Conservation (phyloP, 2,797 vertebrate species). For the Karalla daura region DNA sequence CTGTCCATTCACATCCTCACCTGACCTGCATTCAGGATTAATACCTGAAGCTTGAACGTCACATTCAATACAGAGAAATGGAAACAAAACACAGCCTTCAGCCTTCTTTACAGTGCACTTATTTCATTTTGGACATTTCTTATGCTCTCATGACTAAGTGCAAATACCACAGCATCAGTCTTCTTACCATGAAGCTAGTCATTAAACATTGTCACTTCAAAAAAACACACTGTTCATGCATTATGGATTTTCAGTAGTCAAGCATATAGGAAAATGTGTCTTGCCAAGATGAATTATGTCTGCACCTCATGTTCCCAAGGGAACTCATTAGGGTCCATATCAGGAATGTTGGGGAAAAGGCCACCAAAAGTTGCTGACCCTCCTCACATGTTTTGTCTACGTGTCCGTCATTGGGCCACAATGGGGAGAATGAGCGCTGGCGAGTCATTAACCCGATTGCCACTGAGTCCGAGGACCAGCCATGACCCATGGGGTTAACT, state of each 20-base stretch:
- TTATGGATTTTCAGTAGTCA: constrained; percentile 58
- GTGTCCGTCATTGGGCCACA: constrained; percentile 67
- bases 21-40: background rate
- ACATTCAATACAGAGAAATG: background rate
- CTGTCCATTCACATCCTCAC: background rate
- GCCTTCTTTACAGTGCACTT: constrained; percentile 2
- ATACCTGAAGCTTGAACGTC: background rate
- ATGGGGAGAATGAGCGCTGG: constrained; percentile 63
- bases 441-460: constrained; percentile 73
- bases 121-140: constrained; percentile 11
- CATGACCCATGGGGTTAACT: constrained; percentile 75
- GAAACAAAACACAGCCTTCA: background rate
- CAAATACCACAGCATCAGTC: constrained; percentile 27
- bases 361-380: constrained; percentile 72
- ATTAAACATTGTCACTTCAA: constrained; percentile 43
- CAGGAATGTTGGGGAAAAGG: constrained; percentile 68
- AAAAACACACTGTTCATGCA: constrained; percentile 56
- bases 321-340: constrained; percentile 78
- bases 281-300: constrained; percentile 71
- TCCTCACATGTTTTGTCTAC: constrained; percentile 71
- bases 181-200: constrained; percentile 45
- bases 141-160: constrained; percentile 14
- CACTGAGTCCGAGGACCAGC: constrained; percentile 61
- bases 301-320: constrained; percentile 56
- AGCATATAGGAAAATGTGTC: constrained; percentile 63